Base-by-base conservation (phyloP, 2,797 vertebrate genomes). In the Pipistrellus pygmaeus region DNA sequence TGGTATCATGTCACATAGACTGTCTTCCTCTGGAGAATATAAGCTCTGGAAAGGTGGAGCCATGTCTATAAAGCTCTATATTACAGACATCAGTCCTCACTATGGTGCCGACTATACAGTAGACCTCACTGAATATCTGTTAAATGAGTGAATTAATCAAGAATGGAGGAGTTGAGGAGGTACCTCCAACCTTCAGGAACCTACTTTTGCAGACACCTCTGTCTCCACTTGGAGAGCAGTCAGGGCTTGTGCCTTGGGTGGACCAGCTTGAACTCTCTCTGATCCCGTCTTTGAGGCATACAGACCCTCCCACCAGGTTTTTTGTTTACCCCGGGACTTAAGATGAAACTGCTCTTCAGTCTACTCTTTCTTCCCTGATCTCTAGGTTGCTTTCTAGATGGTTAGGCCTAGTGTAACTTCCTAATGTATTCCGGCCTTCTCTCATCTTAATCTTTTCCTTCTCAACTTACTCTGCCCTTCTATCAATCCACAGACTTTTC, bases 91-190 rank as follows among this genome's bases (percentile, higher is more conserved):
- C 9, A 30, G 15, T 27, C 14, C 11, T 48, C 44, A 23, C 15
- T 44, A 20, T 9, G 15, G 17, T 30, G 12, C 69, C 11, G 20
- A 2, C 4, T 14, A 1, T 23, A 15, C 17, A 0, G 12, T 6
- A 53, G 81, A 27, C 8, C 53, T 81, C 81, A 25, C 38, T 5
- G 64, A 23, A 18, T 57, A 17, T 44, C 53, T 85, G 84, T 38
- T 25, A 27, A 55, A 38, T 32, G 30, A 53, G 12, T 72, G 27
- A 38, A n/a, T 68, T 48, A 76, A 23, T 81, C 8, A 73, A n/a
- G 57, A 83, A 46, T 76, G 66, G 30, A 51, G 35, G 48, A 57
- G 21, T 17, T 6, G 44, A 92, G 48, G 69, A 21, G 2, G 41
- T 8, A 17, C n/a, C 14, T 38, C 30, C 44, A 6, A 2, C 7